Evolutionary conservation across 2,888 invertebrate species (phyloP).

Genomic region (Rutpela maculata): DNA sequence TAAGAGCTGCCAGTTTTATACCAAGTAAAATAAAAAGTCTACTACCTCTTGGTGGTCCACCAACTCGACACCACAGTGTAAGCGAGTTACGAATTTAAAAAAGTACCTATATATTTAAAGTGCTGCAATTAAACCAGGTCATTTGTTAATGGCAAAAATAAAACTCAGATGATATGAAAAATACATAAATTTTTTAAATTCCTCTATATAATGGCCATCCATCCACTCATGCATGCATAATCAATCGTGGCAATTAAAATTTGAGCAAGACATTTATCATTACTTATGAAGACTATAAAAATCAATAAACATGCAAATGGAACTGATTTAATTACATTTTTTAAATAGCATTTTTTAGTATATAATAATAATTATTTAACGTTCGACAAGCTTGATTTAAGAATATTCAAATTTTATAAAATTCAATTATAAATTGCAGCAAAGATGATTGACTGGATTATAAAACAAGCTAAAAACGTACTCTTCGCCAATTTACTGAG

Average conservation of each 20-base stretch:
- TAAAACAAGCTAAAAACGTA: too few species aligned
- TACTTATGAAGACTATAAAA: not conserved
- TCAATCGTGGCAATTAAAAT: constrained; percentile 3
- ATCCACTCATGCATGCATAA: not conserved
- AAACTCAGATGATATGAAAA: not conserved
- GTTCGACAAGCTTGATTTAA: not conserved
- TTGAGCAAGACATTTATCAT: not conserved
- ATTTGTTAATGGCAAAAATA: too few species aligned
- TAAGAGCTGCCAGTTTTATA: too few species aligned
- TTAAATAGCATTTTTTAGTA: not conserved
- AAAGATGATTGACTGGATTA: not conserved
- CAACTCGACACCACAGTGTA: too few species aligned
- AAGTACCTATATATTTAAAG: too few species aligned
- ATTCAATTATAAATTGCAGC: not conserved
- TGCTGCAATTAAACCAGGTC: too few species aligned
- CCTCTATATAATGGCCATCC: not conserved
- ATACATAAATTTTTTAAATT: not conserved
- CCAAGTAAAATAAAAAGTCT: too few species aligned
- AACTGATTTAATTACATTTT: not conserved
- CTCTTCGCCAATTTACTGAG: too few species aligned
- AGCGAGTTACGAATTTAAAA: too few species aligned
- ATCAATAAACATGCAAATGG: not conserved
- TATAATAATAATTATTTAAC: not conserved
- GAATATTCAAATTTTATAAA: not conserved
- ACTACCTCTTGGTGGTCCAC: too few species aligned